Base-by-base conservation (phyloP, 2,113 vertebrate species). In the Mustelus asterias region DNA sequence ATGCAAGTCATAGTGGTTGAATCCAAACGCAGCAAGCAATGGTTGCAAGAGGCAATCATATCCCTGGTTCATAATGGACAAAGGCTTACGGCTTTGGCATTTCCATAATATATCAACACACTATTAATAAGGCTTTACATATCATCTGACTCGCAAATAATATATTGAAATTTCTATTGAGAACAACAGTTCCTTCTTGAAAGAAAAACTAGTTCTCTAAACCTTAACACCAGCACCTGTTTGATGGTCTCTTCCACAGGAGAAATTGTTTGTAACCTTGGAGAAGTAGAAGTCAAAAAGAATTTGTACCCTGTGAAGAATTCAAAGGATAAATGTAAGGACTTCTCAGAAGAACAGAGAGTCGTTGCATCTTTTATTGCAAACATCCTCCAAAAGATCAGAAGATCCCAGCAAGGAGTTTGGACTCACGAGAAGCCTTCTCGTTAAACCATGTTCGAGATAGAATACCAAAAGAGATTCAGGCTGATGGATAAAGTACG, bases 261-360 rank as follows among this genome's bases (percentile, higher is more conserved):
- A 29, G 88, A 33, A 29, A 60, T 33, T 90, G 26, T n/a, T 54
- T 11, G 5, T 90, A 90, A 54, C 88, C 88, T 90, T 90, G 48
- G 24, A 89, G 24, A 60, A 11, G 88, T 33, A 58, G 58, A 60
- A 54, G 48, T 58, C 88, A 90, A 90, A 33, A 29, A 90, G 29
- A 90, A 90, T 60, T 90, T 90, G 88, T 54, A 90, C 54, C 24
- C 54, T 60, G 58, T 90, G 88, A 90, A 90, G 54, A 90, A 10
- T 90, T 54, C 58, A 90, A 90, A 60, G 14, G 26, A 90, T 54
- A 90, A 90, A 90, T 90, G 3, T 24, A 90, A 90, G 58, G 54
- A 33, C 54, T 48, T 60, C 29, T 60, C 29, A 54, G 24, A 90
- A 90, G 54, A 90, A 90, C 20, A 54, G 88, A 90, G 88, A n/a